Evolutionary conservation across 2,113 vertebrate genomes (phyloP).

Genomic region (Smithornis capensis): DNA sequence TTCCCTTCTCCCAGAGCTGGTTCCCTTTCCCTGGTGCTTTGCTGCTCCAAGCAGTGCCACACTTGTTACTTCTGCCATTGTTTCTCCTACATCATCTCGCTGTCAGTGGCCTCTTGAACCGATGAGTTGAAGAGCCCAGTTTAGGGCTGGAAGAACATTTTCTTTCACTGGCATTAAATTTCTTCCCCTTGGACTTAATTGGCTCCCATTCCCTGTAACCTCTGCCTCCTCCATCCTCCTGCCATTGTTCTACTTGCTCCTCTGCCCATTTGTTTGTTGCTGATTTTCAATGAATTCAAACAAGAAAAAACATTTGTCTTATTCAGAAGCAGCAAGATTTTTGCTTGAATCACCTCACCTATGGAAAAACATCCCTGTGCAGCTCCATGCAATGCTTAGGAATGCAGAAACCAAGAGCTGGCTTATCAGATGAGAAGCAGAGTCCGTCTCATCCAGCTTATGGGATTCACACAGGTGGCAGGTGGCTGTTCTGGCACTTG

Average conservation of each 20-base stretch:
- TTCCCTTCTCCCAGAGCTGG: neutral
- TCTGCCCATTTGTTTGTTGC: neutral
- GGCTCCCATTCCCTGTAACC: neutral
- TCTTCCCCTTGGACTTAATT: neutral
- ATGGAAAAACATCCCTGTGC: neutral
- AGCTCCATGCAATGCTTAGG: accelerated
- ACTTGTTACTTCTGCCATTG: neutral
- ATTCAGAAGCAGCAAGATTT: neutral
- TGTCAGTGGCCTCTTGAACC: neutral
- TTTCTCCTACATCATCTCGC: accelerated
- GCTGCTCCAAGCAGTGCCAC: neutral
- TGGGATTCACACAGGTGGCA: neutral
- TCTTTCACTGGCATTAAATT: neutral
- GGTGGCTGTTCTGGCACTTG: neutral
- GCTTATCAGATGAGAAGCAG: neutral
- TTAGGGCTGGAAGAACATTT: neutral
- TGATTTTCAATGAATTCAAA: neutral
- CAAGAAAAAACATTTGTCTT: neutral
- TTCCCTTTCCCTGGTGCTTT: neutral
- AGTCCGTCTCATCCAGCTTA: accelerated
- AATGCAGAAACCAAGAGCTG: accelerated
- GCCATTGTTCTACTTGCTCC: neutral
- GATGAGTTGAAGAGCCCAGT: neutral
- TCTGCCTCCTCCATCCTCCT: neutral
- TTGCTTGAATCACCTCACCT: neutral